Evolutionary conservation across 2,888 invertebrate genomes (phyloP).

Genomic region (Colostygia pectinataria): DNA sequence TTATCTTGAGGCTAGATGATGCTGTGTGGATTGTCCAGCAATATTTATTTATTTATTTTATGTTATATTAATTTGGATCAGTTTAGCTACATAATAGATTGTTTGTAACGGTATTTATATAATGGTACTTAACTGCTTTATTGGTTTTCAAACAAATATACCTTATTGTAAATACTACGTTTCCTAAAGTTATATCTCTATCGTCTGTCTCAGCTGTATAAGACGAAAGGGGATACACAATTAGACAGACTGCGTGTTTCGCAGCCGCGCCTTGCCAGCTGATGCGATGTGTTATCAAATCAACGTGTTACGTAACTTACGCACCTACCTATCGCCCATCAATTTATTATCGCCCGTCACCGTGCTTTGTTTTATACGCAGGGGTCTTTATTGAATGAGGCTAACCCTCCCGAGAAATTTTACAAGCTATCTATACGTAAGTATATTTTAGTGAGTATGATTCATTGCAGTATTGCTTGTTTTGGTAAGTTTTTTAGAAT

Average conservation of each 20-base stretch:
- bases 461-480: too few species aligned
- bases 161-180: not conserved
- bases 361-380: slow-evolving; percentile 14
- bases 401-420: not conserved
- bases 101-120: too few species aligned
- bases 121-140: too few species aligned
- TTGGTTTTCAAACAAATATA: not conserved
- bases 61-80: too few species aligned
- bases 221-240: slow-evolving; percentile 10
- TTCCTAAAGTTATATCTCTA: not conserved
- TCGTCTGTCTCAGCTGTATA: not conserved
- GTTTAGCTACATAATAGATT: too few species aligned
- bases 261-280: slow-evolving; percentile 32
- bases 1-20: too few species aligned
- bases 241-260: not conserved
- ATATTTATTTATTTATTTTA: too few species aligned
- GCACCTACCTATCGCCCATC: slow-evolving; percentile 39
- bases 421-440: too few species aligned
- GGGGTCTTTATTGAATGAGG: slow-evolving; percentile 19
- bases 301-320: slow-evolving; percentile 43
- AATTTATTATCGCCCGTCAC: slow-evolving; percentile 27
- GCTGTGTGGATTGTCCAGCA: too few species aligned
- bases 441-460: too few species aligned
- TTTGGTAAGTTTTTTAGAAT: too few species aligned
- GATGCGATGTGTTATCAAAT: slow-evolving; percentile 39